A percentile compares a stretch with the other conserved stretches of the same genome.
These are phyloP conservation scores for Alethe diademata DNA, from an alignment of 2,113 vertebrate species.

Conservation along the genomic window DNA sequence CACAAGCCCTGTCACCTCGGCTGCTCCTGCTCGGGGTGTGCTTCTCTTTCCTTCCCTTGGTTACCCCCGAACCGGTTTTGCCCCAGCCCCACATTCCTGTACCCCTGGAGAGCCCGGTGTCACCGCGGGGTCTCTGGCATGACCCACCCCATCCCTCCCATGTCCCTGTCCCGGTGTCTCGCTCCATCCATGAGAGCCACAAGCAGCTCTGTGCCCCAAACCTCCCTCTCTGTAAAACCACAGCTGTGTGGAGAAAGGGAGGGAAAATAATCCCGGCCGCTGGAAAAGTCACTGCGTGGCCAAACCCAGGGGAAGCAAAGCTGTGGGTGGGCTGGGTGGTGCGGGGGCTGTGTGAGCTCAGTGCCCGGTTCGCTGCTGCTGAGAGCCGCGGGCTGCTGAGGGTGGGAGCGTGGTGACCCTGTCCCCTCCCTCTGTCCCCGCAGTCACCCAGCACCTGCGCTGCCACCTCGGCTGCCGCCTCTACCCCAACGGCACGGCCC, in stretches of 20 bases:
- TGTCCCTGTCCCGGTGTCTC: neutral
- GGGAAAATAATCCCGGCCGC: accelerated
- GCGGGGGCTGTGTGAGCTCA: accelerated
- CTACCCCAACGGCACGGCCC: neutral
- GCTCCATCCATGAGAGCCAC: accelerated
- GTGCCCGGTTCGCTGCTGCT: neutral
- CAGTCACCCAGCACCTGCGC: conserved; percentile 68
- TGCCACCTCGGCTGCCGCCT: conserved; percentile 70
- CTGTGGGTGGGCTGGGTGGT: accelerated
- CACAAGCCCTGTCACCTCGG: accelerated
- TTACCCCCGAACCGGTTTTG: neutral
- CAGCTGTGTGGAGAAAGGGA: neutral
- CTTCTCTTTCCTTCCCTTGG: neutral
- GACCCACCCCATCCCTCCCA: accelerated
- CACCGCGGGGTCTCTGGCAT: accelerated
- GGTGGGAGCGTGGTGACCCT: neutral
- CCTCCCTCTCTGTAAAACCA: accelerated
- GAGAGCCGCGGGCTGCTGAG: neutral
- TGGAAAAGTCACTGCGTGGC: accelerated
- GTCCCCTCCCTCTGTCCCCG: neutral
- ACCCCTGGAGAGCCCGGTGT: neutral
- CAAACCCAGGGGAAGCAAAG: accelerated
- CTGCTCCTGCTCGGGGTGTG: accelerated
- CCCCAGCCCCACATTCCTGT: neutral
- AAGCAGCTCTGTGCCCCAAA: accelerated